Conservation (phyloP, 2,797 vertebrate species). For the Cynodonichthys magdalenae region DNA sequence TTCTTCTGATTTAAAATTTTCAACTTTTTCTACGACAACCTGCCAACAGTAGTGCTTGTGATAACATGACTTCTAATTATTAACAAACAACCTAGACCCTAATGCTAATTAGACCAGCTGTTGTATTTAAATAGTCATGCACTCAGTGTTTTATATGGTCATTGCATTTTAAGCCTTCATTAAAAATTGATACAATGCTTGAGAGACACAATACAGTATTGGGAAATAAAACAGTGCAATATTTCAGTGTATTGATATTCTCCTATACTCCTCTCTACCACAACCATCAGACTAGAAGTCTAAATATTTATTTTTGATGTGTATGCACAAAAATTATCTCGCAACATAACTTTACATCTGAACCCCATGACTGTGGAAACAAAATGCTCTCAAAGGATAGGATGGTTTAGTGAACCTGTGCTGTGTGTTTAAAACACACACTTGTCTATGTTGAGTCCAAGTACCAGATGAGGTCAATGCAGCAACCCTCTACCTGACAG, state of each 20-base stretch:
- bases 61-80: background rate
- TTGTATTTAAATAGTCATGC: background rate
- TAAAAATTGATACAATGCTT: too few relatives aligned
- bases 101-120: slow-evolving; percentile 26
- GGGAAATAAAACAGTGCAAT: too few relatives aligned
- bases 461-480: slow-evolving; percentile 59
- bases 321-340: background rate
- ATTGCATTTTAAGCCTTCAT: too few relatives aligned
- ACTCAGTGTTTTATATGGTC: too few relatives aligned
- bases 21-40: too few relatives aligned
- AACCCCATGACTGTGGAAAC: slow-evolving; percentile 6
- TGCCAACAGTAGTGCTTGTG: too few relatives aligned
- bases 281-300: slow-evolving; percentile 13
- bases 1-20: too few relatives aligned
- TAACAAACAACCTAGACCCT: background rate
- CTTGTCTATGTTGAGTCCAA: slow-evolving; percentile 43
- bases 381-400: slow-evolving; percentile 20
- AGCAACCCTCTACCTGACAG: slow-evolving; percentile 44
- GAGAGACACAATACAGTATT: too few relatives aligned
- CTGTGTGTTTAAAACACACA: slow-evolving; percentile 45
- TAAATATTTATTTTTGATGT: slow-evolving; percentile 14
- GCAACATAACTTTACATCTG: slow-evolving; percentile 37
- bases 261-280: too few relatives aligned
- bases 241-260: too few relatives aligned
- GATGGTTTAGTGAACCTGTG: slow-evolving; percentile 22